phyloP scores from a whole-genome alignment of 2,113 vertebrate species.

The Elephantulus edwardii region DNA sequence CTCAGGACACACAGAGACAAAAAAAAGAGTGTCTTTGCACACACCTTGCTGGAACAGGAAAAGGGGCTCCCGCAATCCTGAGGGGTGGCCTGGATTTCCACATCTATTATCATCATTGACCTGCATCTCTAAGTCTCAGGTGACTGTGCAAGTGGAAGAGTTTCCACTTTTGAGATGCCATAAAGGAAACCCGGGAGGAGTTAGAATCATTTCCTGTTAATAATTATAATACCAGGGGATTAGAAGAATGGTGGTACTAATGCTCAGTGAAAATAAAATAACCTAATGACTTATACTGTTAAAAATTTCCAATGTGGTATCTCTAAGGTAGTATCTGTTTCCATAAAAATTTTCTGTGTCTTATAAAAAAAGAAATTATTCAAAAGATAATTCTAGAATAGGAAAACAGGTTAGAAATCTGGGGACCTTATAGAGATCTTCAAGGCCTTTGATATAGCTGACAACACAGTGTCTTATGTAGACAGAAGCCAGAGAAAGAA shows the following conservation, averaged over 20 bases:
- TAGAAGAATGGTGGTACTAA: neutral
- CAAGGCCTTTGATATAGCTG: neutral
- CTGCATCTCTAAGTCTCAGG: neutral
- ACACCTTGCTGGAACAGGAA: neutral
- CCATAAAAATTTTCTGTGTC: neutral
- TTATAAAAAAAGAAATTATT: conserved; percentile 19
- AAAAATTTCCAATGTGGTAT: neutral
- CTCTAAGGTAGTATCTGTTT: neutral
- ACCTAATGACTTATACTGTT: conserved; percentile 3
- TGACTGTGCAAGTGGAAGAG: neutral
- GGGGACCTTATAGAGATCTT: neutral
- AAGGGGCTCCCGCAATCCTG: neutral
- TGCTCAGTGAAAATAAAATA: neutral
- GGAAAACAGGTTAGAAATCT: too few species aligned
- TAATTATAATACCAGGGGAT: neutral
- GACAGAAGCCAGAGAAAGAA: neutral
- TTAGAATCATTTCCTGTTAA: neutral
- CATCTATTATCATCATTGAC: neutral
- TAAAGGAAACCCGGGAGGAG: neutral
- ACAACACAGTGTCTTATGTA: neutral
- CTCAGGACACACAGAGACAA: neutral
- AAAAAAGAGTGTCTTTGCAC: neutral
- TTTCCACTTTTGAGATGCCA: neutral
- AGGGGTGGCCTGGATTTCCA: neutral
- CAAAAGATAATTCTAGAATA: neutral